phyloP scores from a whole-genome alignment of 1,140 invertebrate genomes.

The Zaprionus davidi region DNA sequence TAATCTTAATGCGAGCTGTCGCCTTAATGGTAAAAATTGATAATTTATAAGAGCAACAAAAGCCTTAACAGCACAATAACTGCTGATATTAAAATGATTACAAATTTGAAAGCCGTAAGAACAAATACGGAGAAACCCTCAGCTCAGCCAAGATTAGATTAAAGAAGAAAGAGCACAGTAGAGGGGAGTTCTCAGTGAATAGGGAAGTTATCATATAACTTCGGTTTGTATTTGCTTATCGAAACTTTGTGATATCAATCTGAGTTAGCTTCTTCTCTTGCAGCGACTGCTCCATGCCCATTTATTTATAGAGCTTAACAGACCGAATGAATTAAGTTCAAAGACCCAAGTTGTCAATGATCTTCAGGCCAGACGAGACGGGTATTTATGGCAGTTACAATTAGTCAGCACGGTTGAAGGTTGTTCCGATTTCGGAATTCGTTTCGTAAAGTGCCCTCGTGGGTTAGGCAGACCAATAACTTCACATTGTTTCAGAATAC shows the following conservation, averaged over 20 bases:
- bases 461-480: neutral
- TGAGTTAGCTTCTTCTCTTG: too few species aligned
- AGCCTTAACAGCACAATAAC: constrained; percentile 41
- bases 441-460: neutral
- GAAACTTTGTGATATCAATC: constrained; percentile 12
- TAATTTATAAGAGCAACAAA: constrained; percentile 61
- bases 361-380: constrained; percentile 22
- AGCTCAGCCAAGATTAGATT: constrained; percentile 49
- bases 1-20: constrained; percentile 71
- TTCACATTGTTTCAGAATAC: neutral
- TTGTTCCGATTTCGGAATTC: constrained; percentile 3
- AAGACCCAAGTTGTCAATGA: constrained; percentile 34
- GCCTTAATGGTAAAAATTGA: constrained; percentile 60
- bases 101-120: constrained; percentile 5
- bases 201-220: neutral
- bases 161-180: constrained; percentile 6
- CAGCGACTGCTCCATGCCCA: neutral
- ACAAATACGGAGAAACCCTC: neutral
- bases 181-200: neutral
- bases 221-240: constrained; percentile 4
- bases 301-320: neutral
- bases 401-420: constrained; percentile 27
- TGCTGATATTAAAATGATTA: constrained; percentile 54
- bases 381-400: constrained; percentile 26
- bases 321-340: constrained; percentile 15